Percentiles rank a stretch among this genome's conserved stretches.
phyloP scores from a whole-genome alignment of 23 tunicate genomes.

The Trididemnum clinides region DNA sequence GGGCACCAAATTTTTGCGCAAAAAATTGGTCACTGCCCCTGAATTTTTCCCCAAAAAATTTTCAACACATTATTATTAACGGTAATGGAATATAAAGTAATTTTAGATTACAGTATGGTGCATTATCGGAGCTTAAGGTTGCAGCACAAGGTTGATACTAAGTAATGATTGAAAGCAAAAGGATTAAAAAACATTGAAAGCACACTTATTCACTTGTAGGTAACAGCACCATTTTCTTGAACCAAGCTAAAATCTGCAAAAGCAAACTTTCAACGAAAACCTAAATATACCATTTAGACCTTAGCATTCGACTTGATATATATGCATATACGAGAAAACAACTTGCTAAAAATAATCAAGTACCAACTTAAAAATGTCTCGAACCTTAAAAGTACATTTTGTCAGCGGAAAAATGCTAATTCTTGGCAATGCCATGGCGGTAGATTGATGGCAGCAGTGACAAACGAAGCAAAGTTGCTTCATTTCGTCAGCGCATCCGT shows the following conservation, averaged over 20 bases:
- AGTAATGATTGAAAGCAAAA: background rate
- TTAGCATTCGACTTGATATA: too few species aligned
- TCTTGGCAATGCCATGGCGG: conserved; percentile 65
- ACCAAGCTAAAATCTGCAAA: background rate
- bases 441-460: conserved; percentile 70
- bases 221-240: too few species aligned
- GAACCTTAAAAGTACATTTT: background rate
- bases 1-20: background rate
- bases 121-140: too few species aligned
- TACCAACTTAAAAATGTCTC: background rate
- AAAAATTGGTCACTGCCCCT: background rate
- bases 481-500: conserved; percentile 60
- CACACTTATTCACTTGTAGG: too few species aligned
- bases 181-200: background rate
- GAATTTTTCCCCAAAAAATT: too few species aligned
- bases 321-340: background rate
- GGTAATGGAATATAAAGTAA: too few species aligned
- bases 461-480: conserved; percentile 13
- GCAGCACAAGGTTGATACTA: too few species aligned
- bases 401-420: background rate
- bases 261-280: too few species aligned
- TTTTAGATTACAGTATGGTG: too few species aligned
- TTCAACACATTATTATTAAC: too few species aligned
- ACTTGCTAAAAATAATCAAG: too few species aligned
- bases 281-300: too few species aligned